Evolutionary conservation across 64 coral and sea anemone species (phyloP), one percentile per base, ranked within the genome.

Genomic region (Porites lutea): DNA sequence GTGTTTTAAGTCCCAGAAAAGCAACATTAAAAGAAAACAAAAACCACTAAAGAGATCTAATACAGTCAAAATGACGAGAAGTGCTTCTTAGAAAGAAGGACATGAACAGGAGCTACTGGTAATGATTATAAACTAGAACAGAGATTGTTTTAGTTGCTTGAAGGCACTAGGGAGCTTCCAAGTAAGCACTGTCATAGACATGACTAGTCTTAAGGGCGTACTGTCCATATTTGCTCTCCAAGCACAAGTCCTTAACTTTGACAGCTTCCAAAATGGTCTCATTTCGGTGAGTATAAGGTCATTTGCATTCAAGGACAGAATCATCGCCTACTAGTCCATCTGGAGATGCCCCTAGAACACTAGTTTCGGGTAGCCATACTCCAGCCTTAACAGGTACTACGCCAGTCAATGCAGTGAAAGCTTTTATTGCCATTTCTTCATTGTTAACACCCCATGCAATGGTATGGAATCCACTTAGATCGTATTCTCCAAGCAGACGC

Each of bases 341-440:
- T 55, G 78, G 78, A 61, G 78, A 81, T 59, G 78, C 78, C 14
- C 78, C 78, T 37, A 81, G 52, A 53, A 81, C 78, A 27, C 78
- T 18, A 57, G 49, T 19, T 19, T 81, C 78, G 21, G 57, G 78
- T 43, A 81, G 49, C 78, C 78, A 81, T 16, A 81, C 3, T 15
- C 78, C 78, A 59, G 78, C 59, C 49, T 81, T 6, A 9, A 79
- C 77, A 79, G 48, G 45, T 51, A 58, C 19, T 12, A 52, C 43
- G 45, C 77, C 77, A 54, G 77, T 79, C 55, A 52, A 20, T 20
- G 22, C n/a, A 44, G 22, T 49, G 45, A 79, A 79, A 58, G 77
- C 77, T 79, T 49, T 79, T 57, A 79, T n/a, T 53, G 77, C 77
- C 48, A 53, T 57, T 53, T 50, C 45, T 57, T 79, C 77, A 48